Evolutionary conservation across 2,113 vertebrate genomes (phyloP).

Genomic region (Ceyx margarethae): DNA sequence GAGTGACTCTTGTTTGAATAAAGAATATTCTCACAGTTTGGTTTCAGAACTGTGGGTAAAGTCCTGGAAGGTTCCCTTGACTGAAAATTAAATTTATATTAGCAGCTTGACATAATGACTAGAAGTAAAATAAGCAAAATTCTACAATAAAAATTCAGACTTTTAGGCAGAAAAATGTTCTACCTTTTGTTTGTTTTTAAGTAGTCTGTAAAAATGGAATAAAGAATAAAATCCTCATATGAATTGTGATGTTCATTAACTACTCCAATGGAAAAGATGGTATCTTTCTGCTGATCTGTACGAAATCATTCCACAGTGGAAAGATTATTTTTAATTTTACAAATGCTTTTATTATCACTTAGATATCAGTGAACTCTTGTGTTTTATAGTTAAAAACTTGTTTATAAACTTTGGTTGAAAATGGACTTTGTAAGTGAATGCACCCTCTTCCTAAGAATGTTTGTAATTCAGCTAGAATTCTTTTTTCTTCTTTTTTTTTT

Average conservation of each 20-base stretch:
- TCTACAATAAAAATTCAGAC: neutral
- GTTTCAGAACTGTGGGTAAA: neutral
- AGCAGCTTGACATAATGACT: neutral
- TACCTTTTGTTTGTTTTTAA: neutral
- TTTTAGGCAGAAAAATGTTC: neutral
- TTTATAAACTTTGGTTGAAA: neutral
- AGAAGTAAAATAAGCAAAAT: neutral
- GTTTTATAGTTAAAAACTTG: neutral
- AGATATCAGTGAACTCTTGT: neutral
- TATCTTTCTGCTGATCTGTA: neutral
- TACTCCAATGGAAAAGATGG: neutral
- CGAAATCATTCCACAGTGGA: neutral
- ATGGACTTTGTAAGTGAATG: neutral
- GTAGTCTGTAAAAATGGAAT: neutral
- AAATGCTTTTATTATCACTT: neutral
- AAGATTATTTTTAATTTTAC: neutral
- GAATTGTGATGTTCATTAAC: neutral
- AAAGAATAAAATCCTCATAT: neutral
- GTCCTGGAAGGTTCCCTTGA: neutral
- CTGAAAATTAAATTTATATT: neutral
- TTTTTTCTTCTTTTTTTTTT: no score
- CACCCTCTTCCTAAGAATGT: neutral
- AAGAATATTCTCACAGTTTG: neutral
- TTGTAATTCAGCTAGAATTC: neutral
- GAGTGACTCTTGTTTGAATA: neutral